Percentiles rank a stretch among this genome's conserved stretches.
phyloP scores from a whole-genome alignment of 2,888 invertebrate genomes.

The Eristalis intricaria region DNA sequence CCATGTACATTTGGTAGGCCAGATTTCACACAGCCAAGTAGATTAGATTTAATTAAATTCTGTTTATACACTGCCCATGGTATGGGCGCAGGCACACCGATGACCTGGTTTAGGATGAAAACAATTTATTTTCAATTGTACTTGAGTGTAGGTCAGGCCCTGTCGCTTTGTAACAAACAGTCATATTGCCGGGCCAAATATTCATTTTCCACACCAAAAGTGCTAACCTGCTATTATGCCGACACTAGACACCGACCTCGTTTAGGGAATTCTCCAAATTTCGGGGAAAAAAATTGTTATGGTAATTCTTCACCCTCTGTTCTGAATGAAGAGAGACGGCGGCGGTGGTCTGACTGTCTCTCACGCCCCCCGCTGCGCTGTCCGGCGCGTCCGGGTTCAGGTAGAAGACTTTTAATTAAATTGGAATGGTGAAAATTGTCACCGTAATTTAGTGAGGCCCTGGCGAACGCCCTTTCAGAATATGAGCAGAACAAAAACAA shows the following conservation, averaged over 20 bases:
- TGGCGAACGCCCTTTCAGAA: constrained; percentile 28
- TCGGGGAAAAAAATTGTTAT: constrained; percentile 10
- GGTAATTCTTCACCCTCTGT: constrained; percentile 32
- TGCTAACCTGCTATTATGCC: constrained; percentile 14
- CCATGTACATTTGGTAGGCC: constrained; percentile 41
- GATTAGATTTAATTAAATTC: constrained; percentile 69
- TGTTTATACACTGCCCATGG: constrained; percentile 41
- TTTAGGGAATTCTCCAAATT: constrained; percentile 19
- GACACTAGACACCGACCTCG: constrained; percentile 2
- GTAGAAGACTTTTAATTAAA: constrained; percentile 51
- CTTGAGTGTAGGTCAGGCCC: constrained; percentile 40
- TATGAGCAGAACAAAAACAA: background rate
- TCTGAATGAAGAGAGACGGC: background rate
- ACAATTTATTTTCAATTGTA: constrained; percentile 67
- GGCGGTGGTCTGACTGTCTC: background rate
- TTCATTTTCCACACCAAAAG: constrained; percentile 26
- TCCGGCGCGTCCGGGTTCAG: background rate
- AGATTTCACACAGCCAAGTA: constrained; percentile 64
- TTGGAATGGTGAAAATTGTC: constrained; percentile 41
- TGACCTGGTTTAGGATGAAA: constrained; percentile 57
- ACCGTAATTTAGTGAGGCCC: constrained; percentile 44
- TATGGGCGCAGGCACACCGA: constrained; percentile 54
- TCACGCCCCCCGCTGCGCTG: background rate
- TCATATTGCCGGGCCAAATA: constrained; percentile 35
- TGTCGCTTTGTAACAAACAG: constrained; percentile 36